phyloP scores from a whole-genome alignment of 1,140 invertebrate genomes.

The Drosophila sulfurigaster region DNA sequence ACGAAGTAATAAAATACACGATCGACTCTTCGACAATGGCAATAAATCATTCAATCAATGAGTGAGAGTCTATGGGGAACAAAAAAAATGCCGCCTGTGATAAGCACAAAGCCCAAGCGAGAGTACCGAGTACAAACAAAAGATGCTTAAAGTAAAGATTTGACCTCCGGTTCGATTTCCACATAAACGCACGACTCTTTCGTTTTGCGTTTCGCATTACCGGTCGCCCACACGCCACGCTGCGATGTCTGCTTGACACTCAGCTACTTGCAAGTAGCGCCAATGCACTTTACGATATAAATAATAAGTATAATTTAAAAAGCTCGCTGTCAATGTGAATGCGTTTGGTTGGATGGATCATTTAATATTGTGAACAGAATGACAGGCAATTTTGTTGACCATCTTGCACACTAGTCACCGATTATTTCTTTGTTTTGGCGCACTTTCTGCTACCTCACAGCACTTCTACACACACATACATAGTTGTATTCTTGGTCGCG shows the following conservation, averaged over 20 bases:
- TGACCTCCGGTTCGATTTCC: conserved; percentile 1
- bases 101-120: conserved; percentile 15
- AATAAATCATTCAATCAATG: conserved; percentile 55
- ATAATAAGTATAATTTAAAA: conserved; percentile 39
- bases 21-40: conserved; percentile 8
- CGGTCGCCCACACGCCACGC: conserved; percentile 32
- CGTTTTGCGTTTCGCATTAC: conserved; percentile 13
- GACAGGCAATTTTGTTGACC: conserved; percentile 16
- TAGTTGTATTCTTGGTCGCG: conserved; percentile 19
- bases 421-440: conserved; percentile 34
- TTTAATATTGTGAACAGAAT: conserved; percentile 16
- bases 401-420: conserved; percentile 40
- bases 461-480: conserved; percentile 17
- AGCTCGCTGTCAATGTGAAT: conserved; percentile 34
- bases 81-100: conserved; percentile 19
- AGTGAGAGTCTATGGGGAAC: conserved; percentile 18
- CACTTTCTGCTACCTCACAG: conserved; percentile 27
- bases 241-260: conserved; percentile 2
- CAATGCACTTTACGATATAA: conserved; percentile 44
- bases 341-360: conserved; percentile 25
- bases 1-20: conserved; percentile 34
- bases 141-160: conserved; percentile 22
- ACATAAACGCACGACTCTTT: conserved; percentile 17
- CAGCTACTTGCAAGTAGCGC: conserved; percentile 26
- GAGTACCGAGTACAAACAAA: conserved; percentile 10